These are phyloP conservation scores for Drosophila cognata DNA, from an alignment of 2,888 invertebrate genomes.

Conservation along the genomic window DNA sequence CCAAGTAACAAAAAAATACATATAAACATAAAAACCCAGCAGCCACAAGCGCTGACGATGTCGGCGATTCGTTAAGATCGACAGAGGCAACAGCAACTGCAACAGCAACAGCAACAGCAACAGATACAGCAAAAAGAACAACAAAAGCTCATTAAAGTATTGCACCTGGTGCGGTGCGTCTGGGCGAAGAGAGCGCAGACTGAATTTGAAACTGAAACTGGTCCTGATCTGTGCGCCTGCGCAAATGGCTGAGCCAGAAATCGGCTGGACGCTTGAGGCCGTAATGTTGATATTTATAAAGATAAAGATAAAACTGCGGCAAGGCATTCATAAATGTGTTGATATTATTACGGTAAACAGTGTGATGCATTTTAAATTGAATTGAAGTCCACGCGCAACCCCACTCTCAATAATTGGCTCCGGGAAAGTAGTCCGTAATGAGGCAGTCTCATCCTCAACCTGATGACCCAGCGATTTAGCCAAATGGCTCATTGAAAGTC, in stretches of 20 bases:
- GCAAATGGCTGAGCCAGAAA: conserved; percentile 25
- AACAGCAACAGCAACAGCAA: not conserved
- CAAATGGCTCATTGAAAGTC: conserved; percentile 67
- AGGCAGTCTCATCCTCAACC: conserved; percentile 47
- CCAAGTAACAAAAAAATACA: conserved; percentile 32
- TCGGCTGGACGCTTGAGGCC: conserved; percentile 53
- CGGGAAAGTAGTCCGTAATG: conserved; percentile 51
- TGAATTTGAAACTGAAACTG: conserved; percentile 31
- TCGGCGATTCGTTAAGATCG: conserved; percentile 55
- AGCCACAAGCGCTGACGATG: conserved; percentile 49
- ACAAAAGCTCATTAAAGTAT: conserved; percentile 76
- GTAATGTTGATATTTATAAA: conserved; percentile 35
- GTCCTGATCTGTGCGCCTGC: conserved; percentile 26
- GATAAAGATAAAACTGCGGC: conserved; percentile 35
- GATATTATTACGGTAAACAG: conserved; percentile 81
- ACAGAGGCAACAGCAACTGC: conserved; percentile 10
- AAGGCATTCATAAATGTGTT: conserved; percentile 71
- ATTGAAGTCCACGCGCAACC: conserved; percentile 58
- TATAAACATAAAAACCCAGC: conserved; percentile 35
- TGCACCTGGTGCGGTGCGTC: conserved; percentile 72
- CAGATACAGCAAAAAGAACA: conserved; percentile 26
- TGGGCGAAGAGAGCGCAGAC: conserved; percentile 17
- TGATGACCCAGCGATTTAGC: conserved; percentile 58
- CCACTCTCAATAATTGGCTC: conserved; percentile 65
- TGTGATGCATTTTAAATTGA: conserved; percentile 79